Percentiles rank a stretch among this genome's conserved stretches.
Conservation (phyloP, 2,797 vertebrate species). For the Carcharodon carcharias region DNA sequence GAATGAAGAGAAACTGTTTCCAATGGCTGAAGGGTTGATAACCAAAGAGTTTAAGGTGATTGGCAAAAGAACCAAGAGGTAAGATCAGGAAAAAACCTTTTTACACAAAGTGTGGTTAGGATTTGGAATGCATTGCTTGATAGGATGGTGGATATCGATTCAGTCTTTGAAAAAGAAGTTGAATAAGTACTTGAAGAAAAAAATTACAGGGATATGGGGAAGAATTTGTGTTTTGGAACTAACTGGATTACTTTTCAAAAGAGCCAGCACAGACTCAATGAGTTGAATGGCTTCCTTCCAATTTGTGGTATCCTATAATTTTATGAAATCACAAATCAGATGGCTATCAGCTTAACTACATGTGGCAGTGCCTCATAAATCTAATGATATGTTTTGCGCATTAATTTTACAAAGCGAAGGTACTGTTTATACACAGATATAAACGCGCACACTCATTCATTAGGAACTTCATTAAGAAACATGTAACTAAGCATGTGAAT, state of each 20-base stretch:
- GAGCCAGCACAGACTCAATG: not conserved
- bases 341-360: not conserved
- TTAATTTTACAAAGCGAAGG: not conserved
- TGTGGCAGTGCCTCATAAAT: not conserved
- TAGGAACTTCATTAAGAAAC: not conserved
- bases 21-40: not conserved
- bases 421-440: not conserved
- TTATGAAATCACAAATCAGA: not conserved
- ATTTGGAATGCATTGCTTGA: not conserved
- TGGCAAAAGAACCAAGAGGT: not conserved
- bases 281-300: not conserved
- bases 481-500: not conserved
- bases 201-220: not conserved
- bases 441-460: not conserved
- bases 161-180: not conserved
- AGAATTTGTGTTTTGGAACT: not conserved
- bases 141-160: not conserved
- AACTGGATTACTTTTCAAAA: not conserved
- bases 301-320: not conserved
- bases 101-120: not conserved
- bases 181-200: not conserved
- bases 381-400: not conserved
- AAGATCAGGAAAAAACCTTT: not conserved
- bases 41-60: not conserved
- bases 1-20: not conserved